Evolutionary conservation across 2,113 vertebrate genomes (phyloP).

Genomic region (Macrotis lagotis): DNA sequence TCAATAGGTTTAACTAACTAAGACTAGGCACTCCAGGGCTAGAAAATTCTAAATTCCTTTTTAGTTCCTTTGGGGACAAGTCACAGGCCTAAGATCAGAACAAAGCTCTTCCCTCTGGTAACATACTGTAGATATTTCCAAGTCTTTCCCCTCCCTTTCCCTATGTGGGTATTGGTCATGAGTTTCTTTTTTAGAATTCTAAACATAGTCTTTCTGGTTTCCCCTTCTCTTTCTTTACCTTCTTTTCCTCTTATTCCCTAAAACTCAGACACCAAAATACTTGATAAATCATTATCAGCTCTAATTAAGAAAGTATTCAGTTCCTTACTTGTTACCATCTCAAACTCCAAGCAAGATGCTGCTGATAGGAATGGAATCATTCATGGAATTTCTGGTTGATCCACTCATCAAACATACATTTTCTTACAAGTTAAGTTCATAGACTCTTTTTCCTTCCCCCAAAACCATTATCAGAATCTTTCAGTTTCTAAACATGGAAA

Average conservation of each 20-base stretch:
- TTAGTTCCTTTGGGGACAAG: neutral
- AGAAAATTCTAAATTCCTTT: neutral
- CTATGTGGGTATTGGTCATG: neutral
- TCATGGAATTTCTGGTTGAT: neutral
- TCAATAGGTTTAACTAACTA: neutral
- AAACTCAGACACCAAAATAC: neutral
- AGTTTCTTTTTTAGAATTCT: neutral
- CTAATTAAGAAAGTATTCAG: neutral
- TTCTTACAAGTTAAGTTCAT: neutral
- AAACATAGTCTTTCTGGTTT: neutral
- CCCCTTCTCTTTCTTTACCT: neutral
- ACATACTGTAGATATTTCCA: neutral
- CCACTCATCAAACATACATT: neutral
- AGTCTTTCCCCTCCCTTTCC: neutral
- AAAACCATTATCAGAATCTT: neutral
- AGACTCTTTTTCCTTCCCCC: neutral
- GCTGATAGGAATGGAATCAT: neutral
- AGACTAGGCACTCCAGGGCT: neutral
- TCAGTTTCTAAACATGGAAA: neutral
- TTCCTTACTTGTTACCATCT: neutral
- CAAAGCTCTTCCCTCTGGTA: neutral
- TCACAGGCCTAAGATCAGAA: neutral
- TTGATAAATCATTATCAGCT: neutral
- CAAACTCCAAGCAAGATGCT: neutral
- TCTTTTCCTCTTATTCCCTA: neutral